phyloP scores from a whole-genome alignment of 1,140 invertebrate genomes.

The Bombus waltoni region DNA sequence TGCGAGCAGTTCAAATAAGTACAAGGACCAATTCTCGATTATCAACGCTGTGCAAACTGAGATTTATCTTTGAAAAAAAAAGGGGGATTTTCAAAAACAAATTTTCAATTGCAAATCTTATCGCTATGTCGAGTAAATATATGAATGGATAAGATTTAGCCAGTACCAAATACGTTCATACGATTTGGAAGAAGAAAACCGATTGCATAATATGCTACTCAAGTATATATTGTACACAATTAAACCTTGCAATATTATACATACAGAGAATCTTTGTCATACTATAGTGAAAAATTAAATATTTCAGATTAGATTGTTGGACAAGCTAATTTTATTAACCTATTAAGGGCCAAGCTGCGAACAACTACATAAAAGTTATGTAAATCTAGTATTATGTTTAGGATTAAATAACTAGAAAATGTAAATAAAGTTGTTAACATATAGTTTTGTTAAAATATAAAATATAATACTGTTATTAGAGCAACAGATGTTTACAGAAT shows the following conservation, averaged over 20 bases:
- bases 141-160: neutral
- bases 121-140: neutral
- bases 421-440: too few species aligned
- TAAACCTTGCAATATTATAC: too few species aligned
- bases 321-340: neutral
- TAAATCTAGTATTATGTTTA: too few species aligned
- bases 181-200: too few species aligned
- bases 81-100: neutral
- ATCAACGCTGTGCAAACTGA: conserved; percentile 2
- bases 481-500: neutral
- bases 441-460: neutral
- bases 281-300: neutral
- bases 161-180: neutral
- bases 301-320: neutral
- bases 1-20: neutral
- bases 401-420: too few species aligned
- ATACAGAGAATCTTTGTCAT: too few species aligned
- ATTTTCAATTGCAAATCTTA: conserved; percentile 16
- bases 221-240: neutral
- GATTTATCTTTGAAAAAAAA: neutral
- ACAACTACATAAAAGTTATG: too few species aligned
- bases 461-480: neutral
- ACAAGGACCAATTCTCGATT: conserved; percentile 12
- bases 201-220: neutral
- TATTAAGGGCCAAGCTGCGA: neutral